A percentile compares a stretch with the other conserved stretches of the same genome.
phyloP scores from a whole-genome alignment of 2,888 invertebrate genomes.

The Nematopogon swammerdamellus region DNA sequence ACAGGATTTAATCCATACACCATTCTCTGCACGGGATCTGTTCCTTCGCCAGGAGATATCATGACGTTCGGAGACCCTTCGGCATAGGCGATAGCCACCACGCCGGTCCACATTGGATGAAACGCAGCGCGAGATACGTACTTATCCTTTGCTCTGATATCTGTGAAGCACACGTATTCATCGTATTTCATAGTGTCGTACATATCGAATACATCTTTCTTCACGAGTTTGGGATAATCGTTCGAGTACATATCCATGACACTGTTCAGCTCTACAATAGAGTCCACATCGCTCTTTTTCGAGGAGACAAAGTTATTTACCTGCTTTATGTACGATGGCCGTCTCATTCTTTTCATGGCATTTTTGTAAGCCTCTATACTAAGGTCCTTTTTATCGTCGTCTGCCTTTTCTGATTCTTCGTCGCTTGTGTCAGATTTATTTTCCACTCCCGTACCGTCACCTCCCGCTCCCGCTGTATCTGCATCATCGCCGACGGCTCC shows the following conservation, averaged over 20 bases:
- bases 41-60: slow-evolving; percentile 31
- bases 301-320: slow-evolving; percentile 27
- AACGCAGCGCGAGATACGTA: slow-evolving; percentile 64
- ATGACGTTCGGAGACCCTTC: slow-evolving; percentile 50
- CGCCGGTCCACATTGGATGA: slow-evolving; percentile 70
- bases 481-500: slow-evolving; percentile 20
- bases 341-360: slow-evolving; percentile 29
- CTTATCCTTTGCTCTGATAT: slow-evolving; percentile 64
- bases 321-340: slow-evolving; percentile 33
- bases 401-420: slow-evolving; percentile 16
- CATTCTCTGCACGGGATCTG: slow-evolving; percentile 51
- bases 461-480: slow-evolving; percentile 29
- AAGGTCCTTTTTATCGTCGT: slow-evolving; percentile 21
- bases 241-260: slow-evolving; percentile 61
- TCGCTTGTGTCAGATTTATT: slow-evolving; percentile 19
- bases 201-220: slow-evolving; percentile 24
- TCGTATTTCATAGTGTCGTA: slow-evolving; percentile 36
- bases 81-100: slow-evolving; percentile 65
- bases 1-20: slow-evolving; percentile 64
- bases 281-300: slow-evolving; percentile 26
- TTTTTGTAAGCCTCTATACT: slow-evolving; percentile 27
- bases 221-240: slow-evolving; percentile 55
- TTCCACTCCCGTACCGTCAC: slow-evolving; percentile 21
- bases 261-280: slow-evolving; percentile 40
- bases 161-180: slow-evolving; percentile 63